Conservation (phyloP, 2,888 invertebrate genomes). For the Scaptomyza parva region DNA sequence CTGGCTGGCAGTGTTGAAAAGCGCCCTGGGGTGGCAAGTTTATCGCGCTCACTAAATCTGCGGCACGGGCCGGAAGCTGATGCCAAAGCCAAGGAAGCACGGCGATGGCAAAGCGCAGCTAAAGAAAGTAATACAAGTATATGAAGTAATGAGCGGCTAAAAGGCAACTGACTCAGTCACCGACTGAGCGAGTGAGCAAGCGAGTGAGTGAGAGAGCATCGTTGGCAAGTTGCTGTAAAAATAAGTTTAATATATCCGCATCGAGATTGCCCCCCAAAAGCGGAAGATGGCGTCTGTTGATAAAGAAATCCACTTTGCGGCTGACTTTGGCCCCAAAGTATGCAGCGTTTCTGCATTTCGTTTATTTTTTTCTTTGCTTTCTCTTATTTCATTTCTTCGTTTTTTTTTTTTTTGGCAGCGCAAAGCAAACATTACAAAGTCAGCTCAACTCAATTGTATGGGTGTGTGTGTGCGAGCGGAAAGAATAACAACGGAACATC, state of each 20-base stretch:
- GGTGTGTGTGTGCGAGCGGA: conserved; percentile 26
- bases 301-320: conserved; percentile 69
- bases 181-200: conserved; percentile 19
- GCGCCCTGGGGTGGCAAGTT: conserved; percentile 56
- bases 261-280: conserved; percentile 55
- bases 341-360: conserved; percentile 48
- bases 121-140: conserved; percentile 50
- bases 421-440: conserved; percentile 57
- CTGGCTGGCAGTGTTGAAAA: conserved; percentile 62
- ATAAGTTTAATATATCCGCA: conserved; percentile 79
- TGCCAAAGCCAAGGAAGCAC: conserved; percentile 32
- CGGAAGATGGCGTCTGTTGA: conserved; percentile 55
- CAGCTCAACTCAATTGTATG: conserved; percentile 3
- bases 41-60: conserved; percentile 70
- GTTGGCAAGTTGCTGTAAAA: conserved; percentile 59
- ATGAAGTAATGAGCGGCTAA: conserved; percentile 49
- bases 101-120: conserved; percentile 29
- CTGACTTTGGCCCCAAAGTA: conserved; percentile 50
- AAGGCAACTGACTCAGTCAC: conserved; percentile 23
- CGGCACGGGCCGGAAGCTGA: conserved; percentile 55
- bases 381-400: not conserved
- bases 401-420: conserved; percentile 22
- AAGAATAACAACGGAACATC: conserved; percentile 38
- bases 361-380: not conserved
- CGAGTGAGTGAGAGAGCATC: conserved; percentile 34